Evolutionary conservation across 2,888 invertebrate species (phyloP).

Genomic region (Apocheima hispidaria): DNA sequence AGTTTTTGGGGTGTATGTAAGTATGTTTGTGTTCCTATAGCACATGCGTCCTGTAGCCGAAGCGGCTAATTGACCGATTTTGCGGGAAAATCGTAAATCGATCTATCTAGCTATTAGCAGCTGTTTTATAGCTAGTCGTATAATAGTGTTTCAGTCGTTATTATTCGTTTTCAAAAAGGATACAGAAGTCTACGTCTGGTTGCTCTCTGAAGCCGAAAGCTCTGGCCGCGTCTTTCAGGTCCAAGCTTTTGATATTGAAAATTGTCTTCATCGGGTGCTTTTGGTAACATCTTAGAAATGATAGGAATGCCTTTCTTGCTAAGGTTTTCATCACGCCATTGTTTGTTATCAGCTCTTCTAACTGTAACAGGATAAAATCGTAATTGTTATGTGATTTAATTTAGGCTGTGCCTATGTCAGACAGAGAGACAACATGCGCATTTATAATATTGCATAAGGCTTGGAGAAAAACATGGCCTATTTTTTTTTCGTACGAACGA

Average conservation of each 20-base stretch:
- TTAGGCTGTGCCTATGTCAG: neutral
- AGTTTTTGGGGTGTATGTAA: too few relatives aligned
- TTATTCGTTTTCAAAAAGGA: slow-evolving; percentile 62
- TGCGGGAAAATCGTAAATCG: too few relatives aligned
- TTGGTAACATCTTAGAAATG: slow-evolving; percentile 97
- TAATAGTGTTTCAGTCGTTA: too few relatives aligned
- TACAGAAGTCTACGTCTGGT: slow-evolving; percentile 96
- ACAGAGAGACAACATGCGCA: too few relatives aligned
- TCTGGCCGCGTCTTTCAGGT: slow-evolving; percentile 93
- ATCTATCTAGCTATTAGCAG: too few relatives aligned
- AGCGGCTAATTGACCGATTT: too few relatives aligned
- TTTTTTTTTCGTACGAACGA: too few relatives aligned
- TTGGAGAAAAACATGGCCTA: too few relatives aligned
- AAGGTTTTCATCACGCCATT: slow-evolving; percentile 97
- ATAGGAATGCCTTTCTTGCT: slow-evolving; percentile 97
- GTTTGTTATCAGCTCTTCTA: slow-evolving; percentile 95
- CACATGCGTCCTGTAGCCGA: too few relatives aligned
- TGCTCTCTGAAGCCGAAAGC: slow-evolving; percentile 98
- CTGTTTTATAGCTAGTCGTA: too few relatives aligned
- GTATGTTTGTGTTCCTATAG: too few relatives aligned
- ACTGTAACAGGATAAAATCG: slow-evolving; percentile 82
- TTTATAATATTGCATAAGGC: too few relatives aligned
- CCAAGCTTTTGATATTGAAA: slow-evolving; percentile 95
- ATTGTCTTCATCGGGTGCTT: slow-evolving; percentile 96
- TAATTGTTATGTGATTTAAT: neutral